These are phyloP conservation scores for Echiichthys vipera DNA, from an alignment of 2,797 vertebrate species.

Conservation along the genomic window DNA sequence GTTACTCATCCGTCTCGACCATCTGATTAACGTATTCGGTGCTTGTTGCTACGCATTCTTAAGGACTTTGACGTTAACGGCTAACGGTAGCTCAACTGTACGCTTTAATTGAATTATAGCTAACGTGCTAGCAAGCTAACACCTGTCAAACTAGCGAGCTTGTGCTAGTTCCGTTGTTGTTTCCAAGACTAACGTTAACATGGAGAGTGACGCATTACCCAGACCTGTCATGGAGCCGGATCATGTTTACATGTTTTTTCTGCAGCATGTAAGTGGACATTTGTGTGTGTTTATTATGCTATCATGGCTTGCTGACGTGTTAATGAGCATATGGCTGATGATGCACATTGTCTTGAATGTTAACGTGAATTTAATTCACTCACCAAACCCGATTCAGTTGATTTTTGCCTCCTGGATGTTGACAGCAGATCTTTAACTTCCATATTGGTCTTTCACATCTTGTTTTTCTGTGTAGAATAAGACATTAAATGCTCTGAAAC, in stretches of 20 bases:
- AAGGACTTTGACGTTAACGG: background rate
- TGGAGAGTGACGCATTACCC: slow-evolving; percentile 59
- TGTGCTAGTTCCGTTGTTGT: slow-evolving; percentile 32
- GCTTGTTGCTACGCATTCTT: background rate
- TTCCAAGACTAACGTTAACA: slow-evolving; percentile 43
- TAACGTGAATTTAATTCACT: background rate
- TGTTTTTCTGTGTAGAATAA: rapidly evolving
- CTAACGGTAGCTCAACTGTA: background rate
- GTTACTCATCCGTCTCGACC: background rate
- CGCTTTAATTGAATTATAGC: background rate
- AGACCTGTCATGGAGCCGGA: slow-evolving; percentile 63
- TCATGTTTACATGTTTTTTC: slow-evolving; percentile 68
- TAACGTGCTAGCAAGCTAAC: slow-evolving; percentile 49
- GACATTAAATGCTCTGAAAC: no score
- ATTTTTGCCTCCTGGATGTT: background rate
- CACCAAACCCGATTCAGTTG: no score
- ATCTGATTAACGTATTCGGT: background rate
- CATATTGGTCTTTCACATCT: background rate
- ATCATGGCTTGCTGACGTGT: slow-evolving; percentile 65
- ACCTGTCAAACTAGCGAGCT: slow-evolving; percentile 65
- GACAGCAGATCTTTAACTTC: background rate
- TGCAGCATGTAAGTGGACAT: slow-evolving; percentile 79
- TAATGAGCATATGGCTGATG: slow-evolving; percentile 29
- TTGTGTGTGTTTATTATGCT: slow-evolving; percentile 3
- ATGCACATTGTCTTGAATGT: background rate